These are phyloP conservation scores for Karalla daura DNA, from an alignment of 2,797 vertebrate species.

Conservation along the genomic window DNA sequence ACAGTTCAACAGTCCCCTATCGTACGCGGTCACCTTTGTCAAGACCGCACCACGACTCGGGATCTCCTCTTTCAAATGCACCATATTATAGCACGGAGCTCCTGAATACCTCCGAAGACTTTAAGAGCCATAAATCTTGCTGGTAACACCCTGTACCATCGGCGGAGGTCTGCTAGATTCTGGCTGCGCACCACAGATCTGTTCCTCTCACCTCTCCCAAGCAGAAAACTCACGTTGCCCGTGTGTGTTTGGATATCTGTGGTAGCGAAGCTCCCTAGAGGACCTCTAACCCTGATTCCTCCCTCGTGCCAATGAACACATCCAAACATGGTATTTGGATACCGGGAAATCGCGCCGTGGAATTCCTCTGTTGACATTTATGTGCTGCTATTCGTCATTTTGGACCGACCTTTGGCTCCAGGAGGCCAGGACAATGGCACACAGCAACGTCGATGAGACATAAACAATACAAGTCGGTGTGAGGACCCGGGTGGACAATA, in stretches of 20 bases:
- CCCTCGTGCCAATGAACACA: constrained; percentile 8
- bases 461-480: neutral
- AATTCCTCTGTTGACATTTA: constrained; percentile 16
- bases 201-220: constrained; percentile 35
- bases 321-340: constrained; percentile 39
- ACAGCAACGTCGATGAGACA: constrained; percentile 1
- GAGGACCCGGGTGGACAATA: neutral
- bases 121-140: neutral
- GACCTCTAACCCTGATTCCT: constrained; percentile 14
- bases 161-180: neutral
- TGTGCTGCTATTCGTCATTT: constrained; percentile 18
- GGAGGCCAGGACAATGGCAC: neutral
- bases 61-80: neutral
- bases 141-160: neutral
- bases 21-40: no score
- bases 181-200: neutral
- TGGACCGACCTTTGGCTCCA: constrained; percentile 5
- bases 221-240: constrained; percentile 11
- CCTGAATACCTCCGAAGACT: neutral
- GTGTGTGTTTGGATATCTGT: constrained; percentile 43
- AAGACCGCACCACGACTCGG: no score
- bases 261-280: constrained; percentile 44
- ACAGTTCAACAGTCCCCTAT: no score
- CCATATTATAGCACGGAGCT: neutral
- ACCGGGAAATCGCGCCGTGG: constrained; percentile 37